Evolutionary conservation across 2,797 vertebrate species (phyloP).

Genomic region (Danio choprae): DNA sequence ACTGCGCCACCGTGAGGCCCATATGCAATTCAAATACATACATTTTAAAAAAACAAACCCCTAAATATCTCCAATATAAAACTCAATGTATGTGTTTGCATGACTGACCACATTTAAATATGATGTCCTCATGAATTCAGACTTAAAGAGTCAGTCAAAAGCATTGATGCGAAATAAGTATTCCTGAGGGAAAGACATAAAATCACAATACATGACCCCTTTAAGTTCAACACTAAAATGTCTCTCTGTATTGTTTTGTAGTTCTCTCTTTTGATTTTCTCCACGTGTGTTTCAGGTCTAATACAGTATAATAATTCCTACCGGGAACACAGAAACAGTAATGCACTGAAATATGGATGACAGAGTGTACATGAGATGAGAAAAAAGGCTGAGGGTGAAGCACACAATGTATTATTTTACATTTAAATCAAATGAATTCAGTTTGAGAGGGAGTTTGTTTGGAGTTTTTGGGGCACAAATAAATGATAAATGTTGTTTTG

Average conservation of each 20-base stretch:
- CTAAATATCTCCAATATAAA: background rate
- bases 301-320: background rate
- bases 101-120: background rate
- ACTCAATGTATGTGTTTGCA: background rate
- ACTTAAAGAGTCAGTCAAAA: background rate
- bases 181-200: background rate
- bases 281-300: background rate
- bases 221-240: background rate
- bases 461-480: background rate
- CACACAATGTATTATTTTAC: background rate
- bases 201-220: conserved; percentile 1
- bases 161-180: background rate
- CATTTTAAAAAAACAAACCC: background rate
- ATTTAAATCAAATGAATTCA: background rate
- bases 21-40: background rate
- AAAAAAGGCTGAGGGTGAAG: background rate
- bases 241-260: background rate
- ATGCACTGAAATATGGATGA: background rate
- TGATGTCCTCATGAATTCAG: too few species aligned
- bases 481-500: background rate
- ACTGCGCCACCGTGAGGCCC: too few species aligned
- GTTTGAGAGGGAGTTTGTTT: background rate
- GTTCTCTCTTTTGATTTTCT: background rate
- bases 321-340: background rate
- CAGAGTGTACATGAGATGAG: background rate